Evolutionary conservation across 2,113 vertebrate species (phyloP).

Genomic region (Willisornis vidua): DNA sequence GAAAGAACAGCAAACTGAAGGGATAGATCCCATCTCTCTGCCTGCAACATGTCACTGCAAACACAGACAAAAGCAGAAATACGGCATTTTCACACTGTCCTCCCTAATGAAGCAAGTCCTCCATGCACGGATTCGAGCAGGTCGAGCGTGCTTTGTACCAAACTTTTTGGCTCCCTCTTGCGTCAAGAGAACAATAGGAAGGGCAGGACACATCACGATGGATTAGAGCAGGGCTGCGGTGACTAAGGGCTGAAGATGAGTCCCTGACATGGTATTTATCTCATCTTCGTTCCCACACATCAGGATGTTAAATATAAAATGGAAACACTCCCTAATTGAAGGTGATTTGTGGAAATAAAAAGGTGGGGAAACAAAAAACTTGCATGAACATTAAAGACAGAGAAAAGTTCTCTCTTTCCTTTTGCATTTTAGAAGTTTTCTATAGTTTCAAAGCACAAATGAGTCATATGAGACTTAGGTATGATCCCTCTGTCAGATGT

Average conservation of each 20-base stretch:
- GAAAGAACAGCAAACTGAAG: neutral
- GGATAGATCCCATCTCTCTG: neutral
- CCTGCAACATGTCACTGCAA: neutral
- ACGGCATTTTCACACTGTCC: neutral
- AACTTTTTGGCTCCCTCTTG: constrained; percentile 63
- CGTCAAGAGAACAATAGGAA: constrained; percentile 19
- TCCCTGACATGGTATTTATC: neutral
- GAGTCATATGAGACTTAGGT: neutral
- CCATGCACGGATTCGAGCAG: neutral
- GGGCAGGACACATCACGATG: neutral
- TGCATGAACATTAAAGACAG: neutral
- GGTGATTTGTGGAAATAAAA: neutral
- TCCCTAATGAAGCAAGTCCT: neutral
- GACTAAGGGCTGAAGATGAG: neutral
- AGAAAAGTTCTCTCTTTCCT: neutral
- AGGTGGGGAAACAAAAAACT: neutral
- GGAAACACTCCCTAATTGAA: neutral
- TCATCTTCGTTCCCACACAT: neutral
- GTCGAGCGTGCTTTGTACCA: neutral
- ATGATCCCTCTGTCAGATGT: neutral
- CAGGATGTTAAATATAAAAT: neutral
- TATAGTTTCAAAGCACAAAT: neutral
- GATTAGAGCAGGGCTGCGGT: neutral
- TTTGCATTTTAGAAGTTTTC: neutral
- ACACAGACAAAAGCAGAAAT: neutral